Base-by-base conservation (phyloP, 2,113 vertebrate species). In the Hystrix brachyura region DNA sequence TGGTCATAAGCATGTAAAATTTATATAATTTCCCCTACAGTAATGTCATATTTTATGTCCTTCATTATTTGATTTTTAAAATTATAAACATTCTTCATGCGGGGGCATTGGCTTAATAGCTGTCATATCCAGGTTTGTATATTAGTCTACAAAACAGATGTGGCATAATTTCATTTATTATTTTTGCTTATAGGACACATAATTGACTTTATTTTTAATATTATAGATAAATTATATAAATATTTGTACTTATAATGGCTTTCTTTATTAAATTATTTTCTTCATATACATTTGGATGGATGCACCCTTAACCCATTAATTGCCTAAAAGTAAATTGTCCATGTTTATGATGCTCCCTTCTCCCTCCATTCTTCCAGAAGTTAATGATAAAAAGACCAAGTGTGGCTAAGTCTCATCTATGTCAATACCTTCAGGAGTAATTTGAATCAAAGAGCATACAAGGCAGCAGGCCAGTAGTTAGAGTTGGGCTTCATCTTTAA, bases 191-290 rank as follows among this genome's bases (percentile, higher is more conserved):
- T 90, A 32, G 65, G 15, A 91, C 15, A 87, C 34, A 64, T 79
- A 84, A 12, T 25, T 85, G 25, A 90, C 55, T 67, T 90, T 43
- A 82, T 82, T 83, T 74, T 88, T 38, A 91, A 84, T 62, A 14
- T 84, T 88, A 25, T 11, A 84, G 43, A 64, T 69, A 84, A 62
- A 88, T 84, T 46, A 79, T 18, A 53, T 46, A 79, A n/a, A 38
- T 57, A 83, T 69, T 91, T 78, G 17, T 43, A 83, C 84, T 46
- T 69, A 43, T 43, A 91, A 78, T 43, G 17, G n/a, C 4, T 88
- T 92, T 88, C 15, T 76, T 55, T 83, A 13, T 67, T 65, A 15
- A 74, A 67, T 91, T 78, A 51, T 78, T 94, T 87, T 13, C n/a
- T 60, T 67, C 83, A 34, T 27, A 46, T 62, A 72, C 57, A 65